Base-by-base conservation (phyloP, 2,113 vertebrate species). In the Megaceryle maxima region DNA sequence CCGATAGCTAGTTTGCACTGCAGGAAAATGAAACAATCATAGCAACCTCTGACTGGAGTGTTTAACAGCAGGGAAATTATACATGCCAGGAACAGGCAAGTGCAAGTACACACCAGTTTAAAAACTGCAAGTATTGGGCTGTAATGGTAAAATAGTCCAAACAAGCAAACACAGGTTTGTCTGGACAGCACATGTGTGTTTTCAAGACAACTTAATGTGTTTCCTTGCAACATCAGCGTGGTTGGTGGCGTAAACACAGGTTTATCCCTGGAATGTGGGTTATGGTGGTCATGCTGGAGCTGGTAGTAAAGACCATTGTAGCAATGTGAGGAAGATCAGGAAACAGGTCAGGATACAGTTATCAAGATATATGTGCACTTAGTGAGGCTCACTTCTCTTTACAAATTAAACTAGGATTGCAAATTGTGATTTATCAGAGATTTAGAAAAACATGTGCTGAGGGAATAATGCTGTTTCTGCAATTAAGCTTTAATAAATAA, bases 401-500 rank as follows among this genome's bases (percentile, higher is more conserved):
- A 56, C 39, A 94, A 92, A 88, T 88, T 33, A 76, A 93, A 63
- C 48, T 3, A 10, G 72, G 57, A 31, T 26, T 64, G 41, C 63
- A 31, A 12, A 87, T 41, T 18, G 77, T 77, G 73, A 92, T 95
- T 96, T 94, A 97, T 95, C 1, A 1, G 86, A 57, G 75, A 44
- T 89, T 79, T 67, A 68, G 63, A n/a, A 88, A 91, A 92, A 72
- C 5, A 20, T 6, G 68, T 73, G 77, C 41, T 48, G 79, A 70
- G 90, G 69, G 59, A 74, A 67, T 82, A 68, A 51, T 51, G 35
- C 73, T 87, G 88, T 63, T 95, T 73, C 85, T 81, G 62, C 53
- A 94, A 93, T 92, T 95, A 95, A 29, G 69, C 51, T 94, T 94
- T 92, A 90, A 96, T 92, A 66, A 93, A 90, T 92, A 95, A 90